Percentiles rank a stretch among this genome's conserved stretches.
These are phyloP conservation scores for Brotula barbata DNA, from an alignment of 2,797 vertebrate species.

Conservation along the genomic window DNA sequence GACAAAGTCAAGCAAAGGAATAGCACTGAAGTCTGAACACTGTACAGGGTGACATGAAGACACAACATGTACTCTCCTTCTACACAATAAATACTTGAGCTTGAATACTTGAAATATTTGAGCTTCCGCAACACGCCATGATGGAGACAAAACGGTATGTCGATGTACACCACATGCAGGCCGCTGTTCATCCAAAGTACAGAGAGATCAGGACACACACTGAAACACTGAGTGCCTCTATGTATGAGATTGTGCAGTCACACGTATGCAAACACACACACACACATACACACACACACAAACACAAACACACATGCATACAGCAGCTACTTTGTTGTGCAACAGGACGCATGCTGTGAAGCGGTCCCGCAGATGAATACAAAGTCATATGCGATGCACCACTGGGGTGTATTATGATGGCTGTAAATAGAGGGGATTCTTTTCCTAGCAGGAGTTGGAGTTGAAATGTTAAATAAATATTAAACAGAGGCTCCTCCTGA, in stretches of 20 bases:
- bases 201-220: not conserved
- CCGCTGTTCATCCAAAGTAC: slow-evolving; percentile 13
- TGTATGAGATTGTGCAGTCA: too few relatives aligned
- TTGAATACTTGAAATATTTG: too few relatives aligned
- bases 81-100: too few relatives aligned
- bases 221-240: not conserved
- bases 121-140: too few relatives aligned
- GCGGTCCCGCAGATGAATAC: slow-evolving; percentile 43
- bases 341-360: slow-evolving; percentile 44
- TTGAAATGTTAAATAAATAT: slow-evolving; percentile 23
- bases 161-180: slow-evolving; percentile 32
- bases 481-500: not conserved
- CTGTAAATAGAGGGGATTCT: slow-evolving; percentile 25
- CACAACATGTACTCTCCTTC: slow-evolving; percentile 5
- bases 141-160: slow-evolving; percentile 55
- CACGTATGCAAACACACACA: not conserved
- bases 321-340: not conserved
- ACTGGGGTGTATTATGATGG: not conserved
- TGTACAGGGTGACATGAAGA: slow-evolving; percentile 16
- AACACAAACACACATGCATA: not conserved
- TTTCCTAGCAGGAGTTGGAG: slow-evolving; percentile 1
- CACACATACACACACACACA: not conserved
- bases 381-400: slow-evolving; percentile 17
- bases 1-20: slow-evolving; percentile 20
- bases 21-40: slow-evolving; percentile 12